phyloP scores from a whole-genome alignment of 2,888 invertebrate genomes.

The Petrophora chlorosata region DNA sequence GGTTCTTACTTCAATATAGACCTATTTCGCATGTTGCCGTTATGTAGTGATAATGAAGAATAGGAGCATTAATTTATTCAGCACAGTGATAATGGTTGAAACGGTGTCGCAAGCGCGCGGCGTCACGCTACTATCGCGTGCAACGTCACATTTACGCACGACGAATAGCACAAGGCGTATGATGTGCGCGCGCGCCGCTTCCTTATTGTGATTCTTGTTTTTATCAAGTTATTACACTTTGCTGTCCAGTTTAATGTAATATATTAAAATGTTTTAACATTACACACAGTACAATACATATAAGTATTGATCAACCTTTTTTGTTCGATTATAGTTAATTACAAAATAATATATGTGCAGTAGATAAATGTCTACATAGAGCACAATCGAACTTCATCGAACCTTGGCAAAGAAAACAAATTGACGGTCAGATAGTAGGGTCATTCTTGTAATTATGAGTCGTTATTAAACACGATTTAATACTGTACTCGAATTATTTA shows the following conservation, averaged over 20 bases:
- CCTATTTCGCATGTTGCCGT: neutral
- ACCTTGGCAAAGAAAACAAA: conserved; percentile 48
- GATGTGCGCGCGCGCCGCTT: conserved; percentile 53
- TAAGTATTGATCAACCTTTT: too few species aligned
- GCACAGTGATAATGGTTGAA: conserved; percentile 27
- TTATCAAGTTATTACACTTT: conserved; percentile 14
- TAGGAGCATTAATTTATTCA: conserved; percentile 8
- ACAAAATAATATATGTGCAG: neutral
- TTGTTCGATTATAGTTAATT: neutral
- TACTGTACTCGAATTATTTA: conserved; percentile 33
- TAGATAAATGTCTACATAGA: neutral
- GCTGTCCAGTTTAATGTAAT: neutral
- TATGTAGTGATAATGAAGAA: conserved; percentile 4
- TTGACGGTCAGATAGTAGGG: conserved; percentile 50
- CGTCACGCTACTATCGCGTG: conserved; percentile 65
- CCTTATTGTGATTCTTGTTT: conserved; percentile 52
- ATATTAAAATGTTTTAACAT: neutral
- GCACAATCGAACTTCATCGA: conserved; percentile 37
- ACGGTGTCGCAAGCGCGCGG: conserved; percentile 31
- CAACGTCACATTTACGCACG: conserved; percentile 70
- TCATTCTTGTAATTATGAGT: conserved; percentile 50
- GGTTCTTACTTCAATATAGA: neutral
- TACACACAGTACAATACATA: too few species aligned
- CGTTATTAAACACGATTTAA: conserved; percentile 38
- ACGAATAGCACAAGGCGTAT: conserved; percentile 49